These are phyloP conservation scores for Ophion obscuratus DNA, from an alignment of 2,888 invertebrate genomes.

Conservation along the genomic window DNA sequence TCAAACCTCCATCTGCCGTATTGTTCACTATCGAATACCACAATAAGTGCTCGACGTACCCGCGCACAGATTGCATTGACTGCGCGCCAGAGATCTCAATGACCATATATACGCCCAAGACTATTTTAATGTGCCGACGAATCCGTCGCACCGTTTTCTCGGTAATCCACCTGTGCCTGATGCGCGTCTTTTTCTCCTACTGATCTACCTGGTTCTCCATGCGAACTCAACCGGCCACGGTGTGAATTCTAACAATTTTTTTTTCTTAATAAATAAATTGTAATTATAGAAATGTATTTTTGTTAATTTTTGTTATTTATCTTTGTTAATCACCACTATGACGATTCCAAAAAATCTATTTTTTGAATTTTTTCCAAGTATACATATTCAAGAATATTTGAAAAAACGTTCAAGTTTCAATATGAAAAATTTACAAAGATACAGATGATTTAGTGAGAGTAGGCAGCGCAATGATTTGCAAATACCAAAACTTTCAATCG, in stretches of 20 bases:
- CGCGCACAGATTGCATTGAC: constrained; percentile 77
- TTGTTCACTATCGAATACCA: constrained; percentile 73
- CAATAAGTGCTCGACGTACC: constrained; percentile 75
- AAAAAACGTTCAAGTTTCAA: too few relatives aligned
- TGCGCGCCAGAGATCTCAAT: constrained; percentile 58
- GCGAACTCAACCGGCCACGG: background rate
- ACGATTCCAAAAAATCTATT: too few relatives aligned
- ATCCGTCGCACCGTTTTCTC: constrained; percentile 35
- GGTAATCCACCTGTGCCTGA: constrained; percentile 51
- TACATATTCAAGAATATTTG: too few relatives aligned
- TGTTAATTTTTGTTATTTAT: too few relatives aligned
- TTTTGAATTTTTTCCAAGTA: too few relatives aligned
- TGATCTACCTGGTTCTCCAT: background rate
- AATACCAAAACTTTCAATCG: too few relatives aligned
- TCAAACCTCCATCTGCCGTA: constrained; percentile 69
- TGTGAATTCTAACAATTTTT: background rate
- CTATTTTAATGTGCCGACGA: constrained; percentile 17
- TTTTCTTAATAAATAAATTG: too few relatives aligned
- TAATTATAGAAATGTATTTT: too few relatives aligned
- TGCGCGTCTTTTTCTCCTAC: background rate
- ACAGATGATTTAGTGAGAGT: too few relatives aligned
- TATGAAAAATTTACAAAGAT: too few relatives aligned
- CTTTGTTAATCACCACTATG: too few relatives aligned
- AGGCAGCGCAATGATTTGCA: too few relatives aligned
- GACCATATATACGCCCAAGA: constrained; percentile 26